A percentile compares a stretch with the other conserved stretches of the same genome.
Evolutionary conservation across 1,140 invertebrate species (phyloP).

Genomic region (Centruroides vittatus): DNA sequence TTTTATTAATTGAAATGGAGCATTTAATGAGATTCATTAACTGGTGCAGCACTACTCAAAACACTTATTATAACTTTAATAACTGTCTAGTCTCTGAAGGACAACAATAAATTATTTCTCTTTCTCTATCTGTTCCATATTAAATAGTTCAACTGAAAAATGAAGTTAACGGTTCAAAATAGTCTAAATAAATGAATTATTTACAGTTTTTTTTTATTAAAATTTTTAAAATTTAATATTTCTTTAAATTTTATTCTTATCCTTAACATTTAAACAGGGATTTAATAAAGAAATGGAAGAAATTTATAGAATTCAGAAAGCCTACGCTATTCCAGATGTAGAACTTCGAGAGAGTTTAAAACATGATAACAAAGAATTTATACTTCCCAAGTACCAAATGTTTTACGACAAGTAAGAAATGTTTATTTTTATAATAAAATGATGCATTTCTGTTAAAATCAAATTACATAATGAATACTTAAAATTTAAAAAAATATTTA

Average conservation of each 20-base stretch:
- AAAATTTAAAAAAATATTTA: slow-evolving; percentile 12
- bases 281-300: slow-evolving; percentile 96
- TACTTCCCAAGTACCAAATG: slow-evolving; percentile 63
- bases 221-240: neutral
- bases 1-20: too few relatives aligned
- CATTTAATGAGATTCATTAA: too few relatives aligned
- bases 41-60: too few relatives aligned
- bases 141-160: neutral
- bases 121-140: neutral
- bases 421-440: neutral
- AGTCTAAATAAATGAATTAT: too few relatives aligned
- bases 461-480: neutral
- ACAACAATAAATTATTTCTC: too few relatives aligned
- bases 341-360: slow-evolving; percentile 69
- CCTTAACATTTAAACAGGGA: slow-evolving; percentile 37
- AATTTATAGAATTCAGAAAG: slow-evolving; percentile 60
- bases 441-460: neutral
- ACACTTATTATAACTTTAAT: too few relatives aligned
- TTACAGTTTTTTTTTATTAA: neutral
- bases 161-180: neutral
- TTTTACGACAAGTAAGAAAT: slow-evolving; percentile 21
- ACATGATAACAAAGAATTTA: slow-evolving; percentile 65
- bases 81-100: too few relatives aligned
- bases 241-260: slow-evolving; percentile 9
- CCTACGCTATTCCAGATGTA: slow-evolving; percentile 83